phyloP scores from a whole-genome alignment of 2,113 vertebrate genomes.

The Coreoperca whiteheadi region DNA sequence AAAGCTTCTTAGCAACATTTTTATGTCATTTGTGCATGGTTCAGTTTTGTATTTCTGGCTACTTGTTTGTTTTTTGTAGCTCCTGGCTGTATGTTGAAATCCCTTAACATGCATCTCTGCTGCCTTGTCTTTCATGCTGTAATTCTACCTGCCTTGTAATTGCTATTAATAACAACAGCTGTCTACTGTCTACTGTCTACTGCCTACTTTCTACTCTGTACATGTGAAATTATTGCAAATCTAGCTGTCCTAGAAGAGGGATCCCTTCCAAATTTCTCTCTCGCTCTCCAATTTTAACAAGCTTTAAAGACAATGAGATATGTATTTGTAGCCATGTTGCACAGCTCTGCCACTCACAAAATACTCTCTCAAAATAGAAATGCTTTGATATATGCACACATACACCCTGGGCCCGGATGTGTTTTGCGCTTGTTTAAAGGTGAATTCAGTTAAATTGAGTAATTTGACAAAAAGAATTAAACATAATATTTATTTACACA shows the following conservation, averaged over 20 bases:
- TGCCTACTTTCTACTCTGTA: no score
- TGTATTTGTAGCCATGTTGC: not conserved
- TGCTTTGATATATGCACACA: not conserved
- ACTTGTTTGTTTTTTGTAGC: not conserved
- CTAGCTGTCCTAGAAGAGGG: not conserved
- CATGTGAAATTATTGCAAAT: not conserved
- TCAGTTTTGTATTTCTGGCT: not conserved
- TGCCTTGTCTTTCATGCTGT: not conserved
- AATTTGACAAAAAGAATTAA: conserved; percentile 3
- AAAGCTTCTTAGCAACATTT: not conserved
- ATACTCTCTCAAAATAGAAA: not conserved
- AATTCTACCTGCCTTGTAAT: not conserved
- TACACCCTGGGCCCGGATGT: not conserved
- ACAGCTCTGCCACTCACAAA: not conserved
- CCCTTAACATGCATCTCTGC: not conserved
- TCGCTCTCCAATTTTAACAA: not conserved
- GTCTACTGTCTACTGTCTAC: no score
- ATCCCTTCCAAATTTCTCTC: not conserved
- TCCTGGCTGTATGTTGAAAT: not conserved
- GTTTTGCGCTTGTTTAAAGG: not conserved
- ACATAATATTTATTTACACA: conserved; percentile 23
- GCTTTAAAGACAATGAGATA: not conserved
- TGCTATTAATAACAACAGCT: not conserved
- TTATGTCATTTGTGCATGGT: not conserved
- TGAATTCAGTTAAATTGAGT: not conserved